Base-by-base conservation (phyloP, 1,140 invertebrate species). In the Aphaenogaster floridana region DNA sequence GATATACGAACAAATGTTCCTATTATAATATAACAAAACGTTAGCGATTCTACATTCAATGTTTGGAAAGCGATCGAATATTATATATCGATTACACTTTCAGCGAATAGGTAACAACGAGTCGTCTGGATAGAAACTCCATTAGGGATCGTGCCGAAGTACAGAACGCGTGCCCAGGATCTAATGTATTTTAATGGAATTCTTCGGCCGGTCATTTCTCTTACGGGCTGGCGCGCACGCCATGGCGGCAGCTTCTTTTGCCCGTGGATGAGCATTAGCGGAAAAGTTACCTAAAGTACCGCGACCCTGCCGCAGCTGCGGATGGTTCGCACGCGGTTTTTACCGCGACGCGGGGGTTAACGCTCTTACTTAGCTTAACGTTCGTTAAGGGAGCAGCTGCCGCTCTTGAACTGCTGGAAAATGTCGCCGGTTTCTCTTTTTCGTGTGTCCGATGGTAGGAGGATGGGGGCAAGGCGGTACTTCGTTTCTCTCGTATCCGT, bases 281-380 rank as follows among this genome's bases (percentile, higher is more conserved):
- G 91, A 90, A 93, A 93, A 93, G 91, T 93, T 93, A 92, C 50
- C 90, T 88, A 86, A 88, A 93, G 88, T 91, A 89, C 83, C 89
- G 83, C 90, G 90, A 91, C 89, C 90, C 78, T 79, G 78, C 79
- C 81, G 79, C 90, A 91, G 90, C 90, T 91, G 89, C 84, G 87
- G 84, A 68, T 74, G 74, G 90, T 90, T 91, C 89, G 90, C 90
- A 86, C 89, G 87, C 89, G 89, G 85, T 90, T 90, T 90, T 90
- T 90, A 86, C 81, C 89, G 89, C 86, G 88, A 92, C 39, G 86
- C 71, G 74, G 86, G 61, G 90, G 88, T 91, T 90, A 91, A 92
- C 90, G 92, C 87, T 91, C 92, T 93, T 93, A 93, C 92, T 94
- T 92, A 92, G 91, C 91, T 93, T 92, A 93, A 92, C 88, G 92